Conservation (phyloP, 1,140 invertebrate species). For the Chlorops oryzae region DNA sequence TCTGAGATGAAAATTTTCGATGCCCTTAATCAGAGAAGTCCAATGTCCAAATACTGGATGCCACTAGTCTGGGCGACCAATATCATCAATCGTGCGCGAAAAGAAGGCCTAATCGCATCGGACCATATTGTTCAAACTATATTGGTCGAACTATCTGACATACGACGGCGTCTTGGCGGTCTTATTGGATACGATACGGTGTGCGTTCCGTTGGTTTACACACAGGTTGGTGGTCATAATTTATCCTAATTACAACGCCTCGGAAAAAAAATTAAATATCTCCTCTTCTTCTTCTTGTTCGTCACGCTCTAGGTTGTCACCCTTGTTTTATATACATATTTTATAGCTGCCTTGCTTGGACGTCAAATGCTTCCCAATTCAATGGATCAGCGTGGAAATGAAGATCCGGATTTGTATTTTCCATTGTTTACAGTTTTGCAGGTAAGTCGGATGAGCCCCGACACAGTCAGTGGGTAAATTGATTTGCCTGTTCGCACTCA, state of each 20-base stretch:
- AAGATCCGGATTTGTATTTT: slow-evolving; percentile 78
- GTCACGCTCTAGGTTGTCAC: slow-evolving; percentile 72
- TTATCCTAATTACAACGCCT: not conserved
- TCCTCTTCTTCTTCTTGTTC: slow-evolving; percentile 1
- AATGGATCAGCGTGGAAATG: slow-evolving; percentile 48
- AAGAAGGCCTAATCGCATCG: slow-evolving; percentile 71
- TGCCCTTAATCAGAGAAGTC: slow-evolving; percentile 76
- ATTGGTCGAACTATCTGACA: slow-evolving; percentile 74
- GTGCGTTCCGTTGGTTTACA: slow-evolving; percentile 94
- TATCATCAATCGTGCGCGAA: slow-evolving; percentile 77
- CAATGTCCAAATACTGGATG: slow-evolving; percentile 91
- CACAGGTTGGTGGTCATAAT: slow-evolving; percentile 88
- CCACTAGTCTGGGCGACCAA: slow-evolving; percentile 86
- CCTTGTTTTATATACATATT: slow-evolving; percentile 84
- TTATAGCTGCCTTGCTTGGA: slow-evolving; percentile 78
- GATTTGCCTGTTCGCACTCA: not conserved
- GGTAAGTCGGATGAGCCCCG: too few species aligned
- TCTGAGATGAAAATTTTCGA: slow-evolving; percentile 85
- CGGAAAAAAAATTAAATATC: not conserved
- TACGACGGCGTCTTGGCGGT: slow-evolving; percentile 68
- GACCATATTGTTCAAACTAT: slow-evolving; percentile 84
- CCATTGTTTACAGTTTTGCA: slow-evolving; percentile 87
- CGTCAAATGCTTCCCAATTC: slow-evolving; percentile 67
- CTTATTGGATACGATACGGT: slow-evolving; percentile 93
- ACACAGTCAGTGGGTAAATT: too few species aligned